Conservation (phyloP, 2,113 vertebrate species). For the Hyperoodon ampullatus region DNA sequence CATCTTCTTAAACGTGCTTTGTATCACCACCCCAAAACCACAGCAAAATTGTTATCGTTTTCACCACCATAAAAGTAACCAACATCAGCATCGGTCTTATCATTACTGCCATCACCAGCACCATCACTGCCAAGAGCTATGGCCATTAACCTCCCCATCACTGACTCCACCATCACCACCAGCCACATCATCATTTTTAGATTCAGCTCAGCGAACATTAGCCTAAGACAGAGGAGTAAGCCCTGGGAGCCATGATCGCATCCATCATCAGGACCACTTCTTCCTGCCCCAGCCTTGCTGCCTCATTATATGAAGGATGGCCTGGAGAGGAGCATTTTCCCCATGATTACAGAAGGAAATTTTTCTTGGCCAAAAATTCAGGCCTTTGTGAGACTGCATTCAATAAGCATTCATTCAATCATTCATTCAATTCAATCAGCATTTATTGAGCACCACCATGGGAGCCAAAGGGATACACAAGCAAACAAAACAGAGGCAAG, state of each 20-base stretch:
- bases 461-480: neutral
- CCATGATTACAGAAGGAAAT: rapidly evolving
- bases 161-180: neutral
- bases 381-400: neutral
- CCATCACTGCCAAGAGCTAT: rapidly evolving
- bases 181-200: rapidly evolving
- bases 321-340: neutral
- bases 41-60: neutral
- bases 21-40: neutral
- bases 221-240: neutral
- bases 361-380: no score
- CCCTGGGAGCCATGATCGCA: rapidly evolving
- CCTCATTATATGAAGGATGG: rapidly evolving
- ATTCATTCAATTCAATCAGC: neutral
- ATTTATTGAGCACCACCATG: neutral
- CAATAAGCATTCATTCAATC: neutral
- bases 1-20: neutral
- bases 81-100: rapidly evolving
- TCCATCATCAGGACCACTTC: neutral
- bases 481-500: neutral
- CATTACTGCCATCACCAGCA: rapidly evolving
- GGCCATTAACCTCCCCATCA: rapidly evolving
- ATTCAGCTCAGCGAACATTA: rapidly evolving
- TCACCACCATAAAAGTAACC: neutral
- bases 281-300: neutral